Evolutionary conservation across 2,797 vertebrate genomes (phyloP).

Genomic region (Capromys pilorides): DNA sequence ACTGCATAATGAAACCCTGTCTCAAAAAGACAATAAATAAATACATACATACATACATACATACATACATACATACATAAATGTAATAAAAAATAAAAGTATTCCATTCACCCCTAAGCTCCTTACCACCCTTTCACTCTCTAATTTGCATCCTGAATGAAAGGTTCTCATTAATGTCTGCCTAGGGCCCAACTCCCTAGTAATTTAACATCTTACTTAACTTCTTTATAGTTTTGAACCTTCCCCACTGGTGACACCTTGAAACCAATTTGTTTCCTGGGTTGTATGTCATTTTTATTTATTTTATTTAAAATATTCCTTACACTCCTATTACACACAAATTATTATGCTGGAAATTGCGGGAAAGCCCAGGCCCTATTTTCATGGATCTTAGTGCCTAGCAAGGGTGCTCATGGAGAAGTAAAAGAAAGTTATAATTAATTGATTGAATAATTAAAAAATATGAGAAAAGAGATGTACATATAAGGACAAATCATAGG

Average conservation of each 20-base stretch:
- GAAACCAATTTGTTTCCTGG: background rate
- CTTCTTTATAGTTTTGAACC: background rate
- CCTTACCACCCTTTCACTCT: background rate
- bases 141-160: background rate
- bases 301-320: background rate
- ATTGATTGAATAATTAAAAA: slow-evolving; percentile 8
- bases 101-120: background rate
- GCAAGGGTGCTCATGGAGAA: background rate
- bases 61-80: too few relatives aligned
- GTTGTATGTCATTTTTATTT: background rate
- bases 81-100: too few relatives aligned
- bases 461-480: background rate
- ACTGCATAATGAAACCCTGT: too few relatives aligned
- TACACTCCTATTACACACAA: background rate
- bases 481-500: background rate
- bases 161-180: background rate
- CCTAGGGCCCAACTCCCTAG: background rate
- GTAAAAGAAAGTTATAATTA: background rate
- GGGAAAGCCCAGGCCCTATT: background rate
- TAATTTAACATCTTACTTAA: background rate
- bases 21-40: too few relatives aligned
- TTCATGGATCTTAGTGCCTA: background rate
- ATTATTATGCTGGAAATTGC: background rate
- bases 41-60: too few relatives aligned
- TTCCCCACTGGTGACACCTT: background rate